Evolutionary conservation across 2,888 invertebrate genomes (phyloP), one percentile per base, ranked within the genome.

Genomic region (Drosophila phalerata): DNA sequence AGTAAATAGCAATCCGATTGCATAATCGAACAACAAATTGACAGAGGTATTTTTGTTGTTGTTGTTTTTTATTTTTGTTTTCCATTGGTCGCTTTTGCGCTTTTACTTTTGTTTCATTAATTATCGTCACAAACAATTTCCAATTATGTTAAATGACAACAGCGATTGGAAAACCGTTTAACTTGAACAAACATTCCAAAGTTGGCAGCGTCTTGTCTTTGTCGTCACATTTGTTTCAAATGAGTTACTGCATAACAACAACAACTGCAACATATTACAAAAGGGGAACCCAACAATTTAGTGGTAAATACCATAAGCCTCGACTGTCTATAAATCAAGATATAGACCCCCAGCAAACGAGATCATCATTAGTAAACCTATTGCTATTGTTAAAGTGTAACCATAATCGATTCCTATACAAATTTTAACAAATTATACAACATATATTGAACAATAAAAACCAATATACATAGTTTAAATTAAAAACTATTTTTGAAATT

Each of bases 61-160:
- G 28, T 28, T n/a, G n/a, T n/a, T n/a, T n/a, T n/a, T n/a, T n/a
- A n/a, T n/a, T n/a, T n/a, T 1, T 3, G 28, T 17, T 34, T 17
- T 34, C 1, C 28, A n/a, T 28, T 10, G 15, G 2, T 58, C 11
- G 10, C 28, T 45, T 49, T 57, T 52, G 40, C 69, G 80, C 86
- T 83, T 88, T 85, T 82, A 88, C 85, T 85, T 88, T 85, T 85
- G 62, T 79, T 69, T 73, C 65, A 79, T 85, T 79, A 85, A 77
- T 82, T 85, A 83, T 56, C 63, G 63, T 67, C 47, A 61, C 64
- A 56, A 56, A 49, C 69, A 73, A 66, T 73, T 75, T 69, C 67
- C 71, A 72, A 73, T 75, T 74, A 79, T 75, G 88, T 70, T 82
- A 69, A 79, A 72, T 32, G 69, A 75, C 79, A 66, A 34, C 43